Conservation (phyloP, 2,797 vertebrate species). For the Characodon lateralis region DNA sequence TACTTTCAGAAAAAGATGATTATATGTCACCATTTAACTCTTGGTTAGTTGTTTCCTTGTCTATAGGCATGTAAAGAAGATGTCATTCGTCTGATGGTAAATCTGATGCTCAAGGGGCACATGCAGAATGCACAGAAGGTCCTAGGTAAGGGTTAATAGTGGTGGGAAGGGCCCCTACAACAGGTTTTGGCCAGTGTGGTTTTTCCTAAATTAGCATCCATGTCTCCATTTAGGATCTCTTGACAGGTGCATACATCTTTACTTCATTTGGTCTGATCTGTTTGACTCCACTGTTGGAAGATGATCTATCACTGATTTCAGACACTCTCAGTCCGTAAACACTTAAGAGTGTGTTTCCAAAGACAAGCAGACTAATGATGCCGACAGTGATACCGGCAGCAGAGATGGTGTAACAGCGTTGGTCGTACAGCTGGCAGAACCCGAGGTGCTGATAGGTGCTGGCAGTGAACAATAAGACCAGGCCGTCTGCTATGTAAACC, state of each 20-base stretch:
- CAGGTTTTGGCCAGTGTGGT: background rate
- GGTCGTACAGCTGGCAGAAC: slow-evolving; percentile 24
- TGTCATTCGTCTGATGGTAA: slow-evolving; percentile 12
- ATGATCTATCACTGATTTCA: slow-evolving; percentile 2
- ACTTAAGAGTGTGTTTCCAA: background rate
- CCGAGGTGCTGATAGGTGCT: slow-evolving; percentile 47
- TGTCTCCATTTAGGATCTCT: background rate
- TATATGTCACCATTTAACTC: background rate
- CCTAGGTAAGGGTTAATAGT: background rate
- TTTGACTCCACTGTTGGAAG: background rate
- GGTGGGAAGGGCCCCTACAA: background rate
- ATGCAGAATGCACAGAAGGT: slow-evolving; percentile 10
- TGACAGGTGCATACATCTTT: background rate
- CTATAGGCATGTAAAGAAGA: slow-evolving; percentile 14
- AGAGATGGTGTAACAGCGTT: slow-evolving; percentile 17
- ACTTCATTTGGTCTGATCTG: slow-evolving; percentile 5
- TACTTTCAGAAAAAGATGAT: background rate
- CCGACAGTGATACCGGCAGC: slow-evolving; percentile 23
- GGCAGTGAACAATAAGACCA: slow-evolving; percentile 25
- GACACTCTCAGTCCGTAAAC: background rate
- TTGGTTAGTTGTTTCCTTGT: slow-evolving; percentile 6
- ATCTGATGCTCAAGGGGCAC: slow-evolving; percentile 24
- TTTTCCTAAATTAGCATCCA: background rate
- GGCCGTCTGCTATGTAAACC: slow-evolving; percentile 66
- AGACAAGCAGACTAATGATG: background rate